Conservation (phyloP, 2,888 invertebrate genomes). For the Panorpa germanica region DNA sequence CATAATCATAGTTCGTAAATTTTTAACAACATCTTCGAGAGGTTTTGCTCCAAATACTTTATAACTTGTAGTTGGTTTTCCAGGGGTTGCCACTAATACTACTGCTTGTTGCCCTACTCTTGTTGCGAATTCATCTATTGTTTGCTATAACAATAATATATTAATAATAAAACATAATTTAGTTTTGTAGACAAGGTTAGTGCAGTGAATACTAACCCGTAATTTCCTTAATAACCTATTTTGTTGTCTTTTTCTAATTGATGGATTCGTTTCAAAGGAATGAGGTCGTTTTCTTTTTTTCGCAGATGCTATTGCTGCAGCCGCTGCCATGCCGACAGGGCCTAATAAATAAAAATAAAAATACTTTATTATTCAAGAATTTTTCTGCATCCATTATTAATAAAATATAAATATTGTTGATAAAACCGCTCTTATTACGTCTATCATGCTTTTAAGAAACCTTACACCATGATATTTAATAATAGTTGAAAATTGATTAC, state of each 20-base stretch:
- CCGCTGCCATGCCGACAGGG: conserved; percentile 90
- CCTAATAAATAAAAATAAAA: conserved; percentile 28
- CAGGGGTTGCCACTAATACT: conserved; percentile 88
- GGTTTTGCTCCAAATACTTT: conserved; percentile 96
- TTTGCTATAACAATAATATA: conserved; percentile 39
- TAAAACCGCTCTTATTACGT: too few species aligned
- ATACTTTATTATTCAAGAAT: background rate
- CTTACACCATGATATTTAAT: too few species aligned
- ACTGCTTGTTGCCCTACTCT: conserved; percentile 95
- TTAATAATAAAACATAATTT: conserved; percentile 9
- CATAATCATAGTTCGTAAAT: conserved; percentile 80
- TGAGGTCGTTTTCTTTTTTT: conserved; percentile 91
- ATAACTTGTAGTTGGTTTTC: conserved; percentile 89
- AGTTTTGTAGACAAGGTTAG: too few species aligned
- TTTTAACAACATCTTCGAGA: conserved; percentile 86
- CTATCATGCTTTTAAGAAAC: too few species aligned
- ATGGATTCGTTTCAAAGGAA: conserved; percentile 93
- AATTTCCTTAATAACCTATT: conserved; percentile 77
- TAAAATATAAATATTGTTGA: too few species aligned
- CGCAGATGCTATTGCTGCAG: conserved; percentile 88
- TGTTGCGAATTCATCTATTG: conserved; percentile 92
- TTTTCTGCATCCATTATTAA: conserved; percentile 5
- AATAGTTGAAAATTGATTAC: too few species aligned
- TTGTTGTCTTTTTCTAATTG: conserved; percentile 87
- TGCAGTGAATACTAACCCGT: conserved; percentile 33